Evolutionary conservation across 2,888 invertebrate species (phyloP), one percentile per base, ranked within the genome.

Genomic region (Hemithea aestivaria): DNA sequence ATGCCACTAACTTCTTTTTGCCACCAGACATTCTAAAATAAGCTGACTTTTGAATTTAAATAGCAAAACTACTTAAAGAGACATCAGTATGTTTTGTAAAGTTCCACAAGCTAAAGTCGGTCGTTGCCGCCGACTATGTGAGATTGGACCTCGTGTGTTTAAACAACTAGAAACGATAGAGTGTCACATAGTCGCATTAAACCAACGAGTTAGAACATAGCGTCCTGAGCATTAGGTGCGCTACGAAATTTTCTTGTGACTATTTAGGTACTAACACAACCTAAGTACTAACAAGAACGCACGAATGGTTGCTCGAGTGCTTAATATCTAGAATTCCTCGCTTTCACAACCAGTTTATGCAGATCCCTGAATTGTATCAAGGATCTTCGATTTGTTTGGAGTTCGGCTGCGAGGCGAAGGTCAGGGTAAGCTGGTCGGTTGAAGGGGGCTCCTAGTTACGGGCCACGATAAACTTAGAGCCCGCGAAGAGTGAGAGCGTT

Each of bases 311-410:
- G 62, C 61, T 65, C 70, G 60, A 71, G 70, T 73, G 71, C 73
- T 78, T 84, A 82, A 83, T 83, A 81, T 79, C 81, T 73, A 65
- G 65, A 71, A 85, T 84, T 80, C 81, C 81, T 74, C 45, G 58
- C 53, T 20, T 16, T 20, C 36, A 51, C 57, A 52, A 45, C 84
- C 79, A 77, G 45, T 46, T 27, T 51, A 46, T 28, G 16, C 4
- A 27, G 45, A 44, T 12, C 47, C 35, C 28, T 20, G n/a, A 30
- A 27, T 39, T 30, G 39, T 21, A 26, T n/a, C 23, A 45, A 49
- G 73, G 62, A 29, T 66, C 51, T 39, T 44, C 47, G 31, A 30
- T 36, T 51, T 50, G 40, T 46, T 48, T 43, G 43, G 48, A n/a
- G 21, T 42, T 22, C 6, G 34, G 32, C 48, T 48, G 62, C 50